phyloP scores from a whole-genome alignment of 92 coral and sea anemone genomes.

The Parazoanthus atlanticus region DNA sequence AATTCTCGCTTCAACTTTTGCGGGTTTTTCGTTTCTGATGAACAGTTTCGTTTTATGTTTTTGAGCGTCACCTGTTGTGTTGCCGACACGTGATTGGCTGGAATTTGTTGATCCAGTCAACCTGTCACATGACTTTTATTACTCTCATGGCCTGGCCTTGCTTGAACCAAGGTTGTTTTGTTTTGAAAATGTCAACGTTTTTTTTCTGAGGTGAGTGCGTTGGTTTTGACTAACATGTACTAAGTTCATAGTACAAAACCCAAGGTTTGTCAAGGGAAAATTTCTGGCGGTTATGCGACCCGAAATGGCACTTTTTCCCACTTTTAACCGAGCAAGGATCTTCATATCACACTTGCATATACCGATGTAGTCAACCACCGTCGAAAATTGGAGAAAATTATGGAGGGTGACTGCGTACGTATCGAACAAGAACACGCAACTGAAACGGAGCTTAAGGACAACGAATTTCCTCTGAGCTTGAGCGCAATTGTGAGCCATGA shows the following conservation, averaged over 20 bases:
- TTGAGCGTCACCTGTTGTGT: slow-evolving; percentile 21
- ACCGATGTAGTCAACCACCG: background rate
- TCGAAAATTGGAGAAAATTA: slow-evolving; percentile 6
- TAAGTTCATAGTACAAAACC: slow-evolving; percentile 12
- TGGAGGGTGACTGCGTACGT: slow-evolving; percentile 34
- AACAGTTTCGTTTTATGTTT: slow-evolving; percentile 28
- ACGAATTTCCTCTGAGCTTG: background rate
- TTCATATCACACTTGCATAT: background rate
- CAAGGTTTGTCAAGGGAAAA: slow-evolving; percentile 2
- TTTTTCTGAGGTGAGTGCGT: background rate
- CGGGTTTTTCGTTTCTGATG: slow-evolving; percentile 30
- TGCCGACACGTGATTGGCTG: slow-evolving; percentile 63
- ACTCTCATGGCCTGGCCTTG: background rate
- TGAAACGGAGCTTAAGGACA: background rate
- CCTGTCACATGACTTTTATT: slow-evolving; percentile 50
- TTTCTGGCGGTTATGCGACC: background rate
- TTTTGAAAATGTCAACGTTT: slow-evolving; percentile 35
- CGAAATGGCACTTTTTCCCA: background rate
- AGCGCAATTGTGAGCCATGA: slow-evolving; percentile 25
- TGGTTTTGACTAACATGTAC: background rate
- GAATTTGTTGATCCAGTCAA: slow-evolving; percentile 56
- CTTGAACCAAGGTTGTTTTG: slow-evolving; percentile 19
- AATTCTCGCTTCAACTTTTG: slow-evolving; percentile 16
- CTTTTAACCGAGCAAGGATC: slow-evolving; percentile 1
- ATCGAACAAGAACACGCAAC: slow-evolving; percentile 20